phyloP scores from a whole-genome alignment of 1,140 invertebrate species.

The Homarus americanus region DNA sequence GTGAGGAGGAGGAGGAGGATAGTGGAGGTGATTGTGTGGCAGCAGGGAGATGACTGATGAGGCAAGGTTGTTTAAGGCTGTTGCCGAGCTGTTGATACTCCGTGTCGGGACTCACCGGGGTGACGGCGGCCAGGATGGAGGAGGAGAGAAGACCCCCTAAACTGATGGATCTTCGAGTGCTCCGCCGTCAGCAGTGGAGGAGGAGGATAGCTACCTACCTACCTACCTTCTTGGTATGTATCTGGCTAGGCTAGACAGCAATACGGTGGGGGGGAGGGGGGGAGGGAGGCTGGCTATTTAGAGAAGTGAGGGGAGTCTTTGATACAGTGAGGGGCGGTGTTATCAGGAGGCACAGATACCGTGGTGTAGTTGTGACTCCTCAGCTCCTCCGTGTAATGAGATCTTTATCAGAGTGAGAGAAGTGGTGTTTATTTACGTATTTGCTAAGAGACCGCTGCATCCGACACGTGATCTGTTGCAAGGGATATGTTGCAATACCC shows the following conservation, averaged over 20 bases:
- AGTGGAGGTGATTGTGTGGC: neutral
- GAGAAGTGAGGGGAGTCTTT: too few relatives aligned
- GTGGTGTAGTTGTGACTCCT: neutral
- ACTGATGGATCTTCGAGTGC: too few relatives aligned
- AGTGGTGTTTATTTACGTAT: slow-evolving; percentile 41
- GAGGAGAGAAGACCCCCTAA: neutral
- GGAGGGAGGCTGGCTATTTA: too few relatives aligned
- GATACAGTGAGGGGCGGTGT: too few relatives aligned
- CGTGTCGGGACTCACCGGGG: too few relatives aligned
- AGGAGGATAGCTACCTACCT: too few relatives aligned
- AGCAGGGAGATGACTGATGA: neutral
- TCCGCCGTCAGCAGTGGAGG: too few relatives aligned
- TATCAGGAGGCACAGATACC: too few relatives aligned
- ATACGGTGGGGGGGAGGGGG: neutral
- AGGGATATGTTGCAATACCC: neutral
- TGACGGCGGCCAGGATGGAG: neutral
- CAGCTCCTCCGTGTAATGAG: slow-evolving; percentile 5
- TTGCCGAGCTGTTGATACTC: neutral
- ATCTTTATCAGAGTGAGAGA: slow-evolving; percentile 29
- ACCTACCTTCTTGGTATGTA: too few relatives aligned
- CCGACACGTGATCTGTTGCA: neutral
- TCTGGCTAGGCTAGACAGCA: too few relatives aligned
- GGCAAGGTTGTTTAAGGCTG: slow-evolving; percentile 1
- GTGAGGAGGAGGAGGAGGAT: neutral
- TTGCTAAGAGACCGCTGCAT: neutral